These are phyloP conservation scores for Cephalophus harveyi DNA, from an alignment of 2,113 vertebrate genomes.

Conservation along the genomic window DNA sequence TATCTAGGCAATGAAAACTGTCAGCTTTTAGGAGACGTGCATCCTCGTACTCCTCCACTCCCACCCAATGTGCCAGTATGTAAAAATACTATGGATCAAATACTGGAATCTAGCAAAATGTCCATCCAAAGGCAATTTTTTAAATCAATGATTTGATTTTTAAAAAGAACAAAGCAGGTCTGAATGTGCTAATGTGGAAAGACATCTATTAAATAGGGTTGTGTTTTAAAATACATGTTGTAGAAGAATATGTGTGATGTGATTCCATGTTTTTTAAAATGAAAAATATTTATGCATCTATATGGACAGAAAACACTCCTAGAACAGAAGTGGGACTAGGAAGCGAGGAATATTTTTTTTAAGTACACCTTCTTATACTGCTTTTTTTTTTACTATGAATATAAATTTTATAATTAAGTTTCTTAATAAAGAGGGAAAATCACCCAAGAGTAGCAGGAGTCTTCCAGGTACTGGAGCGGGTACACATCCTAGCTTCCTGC, in stretches of 20 bases:
- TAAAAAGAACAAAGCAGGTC: background rate
- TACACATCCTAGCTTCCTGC: no score
- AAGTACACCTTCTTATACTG: background rate
- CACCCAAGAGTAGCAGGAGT: background rate
- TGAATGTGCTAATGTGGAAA: background rate
- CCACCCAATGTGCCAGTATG: background rate
- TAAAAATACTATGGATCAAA: background rate
- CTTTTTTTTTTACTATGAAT: slow-evolving; percentile 25
- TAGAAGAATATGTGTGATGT: background rate
- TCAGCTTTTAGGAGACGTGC: background rate
- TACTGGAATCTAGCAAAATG: background rate
- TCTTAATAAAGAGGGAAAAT: slow-evolving; percentile 60
- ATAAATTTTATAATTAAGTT: slow-evolving; percentile 35
- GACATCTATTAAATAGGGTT: background rate
- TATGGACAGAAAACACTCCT: background rate
- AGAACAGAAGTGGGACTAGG: background rate
- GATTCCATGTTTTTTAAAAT: background rate
- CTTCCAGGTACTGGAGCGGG: background rate
- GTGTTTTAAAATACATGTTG: background rate
- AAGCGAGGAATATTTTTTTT: background rate
- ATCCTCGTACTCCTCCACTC: background rate
- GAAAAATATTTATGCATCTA: background rate
- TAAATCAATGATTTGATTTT: background rate
- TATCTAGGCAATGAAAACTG: background rate
- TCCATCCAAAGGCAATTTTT: background rate